Evolutionary conservation across 2,113 vertebrate species (phyloP).

Genomic region (Tympanuchus pallidicinctus): DNA sequence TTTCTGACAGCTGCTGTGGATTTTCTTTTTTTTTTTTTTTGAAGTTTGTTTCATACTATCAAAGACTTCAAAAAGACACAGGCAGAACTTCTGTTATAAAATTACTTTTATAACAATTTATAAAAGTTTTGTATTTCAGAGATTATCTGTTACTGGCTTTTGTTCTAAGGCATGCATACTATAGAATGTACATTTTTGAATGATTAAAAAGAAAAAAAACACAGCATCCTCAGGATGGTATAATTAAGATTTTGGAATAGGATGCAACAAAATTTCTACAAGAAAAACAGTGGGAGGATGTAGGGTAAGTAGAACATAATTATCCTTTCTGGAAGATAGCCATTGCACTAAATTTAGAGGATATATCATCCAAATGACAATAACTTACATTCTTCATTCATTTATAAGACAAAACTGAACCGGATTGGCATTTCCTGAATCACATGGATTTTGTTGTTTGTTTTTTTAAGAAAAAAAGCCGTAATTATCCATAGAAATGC

Average conservation of each 20-base stretch:
- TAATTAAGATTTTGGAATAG: conserved; percentile 21
- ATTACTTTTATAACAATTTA: not conserved
- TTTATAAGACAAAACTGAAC: not conserved
- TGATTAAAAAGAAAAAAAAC: not conserved
- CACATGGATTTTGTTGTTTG: not conserved
- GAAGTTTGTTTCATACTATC: not conserved
- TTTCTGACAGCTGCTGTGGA: not conserved
- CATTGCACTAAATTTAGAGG: not conserved
- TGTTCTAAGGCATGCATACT: not conserved
- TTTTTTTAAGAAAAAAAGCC: not conserved
- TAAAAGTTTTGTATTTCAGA: not conserved
- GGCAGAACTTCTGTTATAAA: not conserved
- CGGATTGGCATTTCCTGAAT: not conserved
- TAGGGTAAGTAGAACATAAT: conserved; percentile 17
- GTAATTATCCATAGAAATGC: not conserved
- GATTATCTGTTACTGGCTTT: not conserved
- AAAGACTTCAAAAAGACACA: not conserved
- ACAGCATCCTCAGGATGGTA: not conserved
- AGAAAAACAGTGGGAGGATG: conserved; percentile 8
- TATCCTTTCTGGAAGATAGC: conserved; percentile 5
- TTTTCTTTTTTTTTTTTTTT: not conserved
- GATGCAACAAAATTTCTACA: not conserved
- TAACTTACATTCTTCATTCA: not conserved
- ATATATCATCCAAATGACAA: not conserved
- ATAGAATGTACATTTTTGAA: not conserved